phyloP scores from a whole-genome alignment of 2,888 invertebrate genomes.

The Mylabris sibirica region DNA sequence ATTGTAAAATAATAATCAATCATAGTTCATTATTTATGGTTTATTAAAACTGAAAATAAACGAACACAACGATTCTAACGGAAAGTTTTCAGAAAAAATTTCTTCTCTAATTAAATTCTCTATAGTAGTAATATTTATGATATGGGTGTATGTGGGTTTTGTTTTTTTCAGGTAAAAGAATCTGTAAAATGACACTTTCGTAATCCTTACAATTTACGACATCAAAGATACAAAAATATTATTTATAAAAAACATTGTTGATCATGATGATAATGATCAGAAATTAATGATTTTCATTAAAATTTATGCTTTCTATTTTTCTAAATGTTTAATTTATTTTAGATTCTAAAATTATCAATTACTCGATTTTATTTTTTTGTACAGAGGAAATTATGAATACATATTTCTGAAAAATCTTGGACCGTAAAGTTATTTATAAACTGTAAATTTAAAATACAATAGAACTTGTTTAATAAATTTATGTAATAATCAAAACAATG shows the following conservation, averaged over 20 bases:
- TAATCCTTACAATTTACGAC: conserved; percentile 1
- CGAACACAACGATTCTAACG: too few relatives aligned
- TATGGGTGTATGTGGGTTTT: too few relatives aligned
- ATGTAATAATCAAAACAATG: background rate
- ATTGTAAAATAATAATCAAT: background rate
- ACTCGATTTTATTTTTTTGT: background rate
- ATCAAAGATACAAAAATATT: background rate
- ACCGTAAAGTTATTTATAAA: background rate
- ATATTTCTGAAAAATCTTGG: background rate
- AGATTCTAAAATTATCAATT: conserved; percentile 5
- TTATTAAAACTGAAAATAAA: too few relatives aligned
- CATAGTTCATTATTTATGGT: background rate
- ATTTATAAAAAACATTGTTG: too few relatives aligned
- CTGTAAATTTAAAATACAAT: background rate
- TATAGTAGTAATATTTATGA: too few relatives aligned
- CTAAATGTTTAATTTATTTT: background rate
- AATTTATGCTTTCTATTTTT: background rate
- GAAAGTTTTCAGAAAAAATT: too few relatives aligned
- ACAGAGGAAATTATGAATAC: background rate
- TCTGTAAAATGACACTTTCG: background rate
- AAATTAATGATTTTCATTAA: background rate
- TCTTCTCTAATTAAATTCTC: too few relatives aligned
- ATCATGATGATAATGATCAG: background rate
- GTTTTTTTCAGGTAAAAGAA: too few relatives aligned
- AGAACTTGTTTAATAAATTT: background rate